A percentile compares a stretch with the other conserved stretches of the same genome.
phyloP scores from a whole-genome alignment of 2,888 invertebrate genomes.

The Brachylomia viminalis region DNA sequence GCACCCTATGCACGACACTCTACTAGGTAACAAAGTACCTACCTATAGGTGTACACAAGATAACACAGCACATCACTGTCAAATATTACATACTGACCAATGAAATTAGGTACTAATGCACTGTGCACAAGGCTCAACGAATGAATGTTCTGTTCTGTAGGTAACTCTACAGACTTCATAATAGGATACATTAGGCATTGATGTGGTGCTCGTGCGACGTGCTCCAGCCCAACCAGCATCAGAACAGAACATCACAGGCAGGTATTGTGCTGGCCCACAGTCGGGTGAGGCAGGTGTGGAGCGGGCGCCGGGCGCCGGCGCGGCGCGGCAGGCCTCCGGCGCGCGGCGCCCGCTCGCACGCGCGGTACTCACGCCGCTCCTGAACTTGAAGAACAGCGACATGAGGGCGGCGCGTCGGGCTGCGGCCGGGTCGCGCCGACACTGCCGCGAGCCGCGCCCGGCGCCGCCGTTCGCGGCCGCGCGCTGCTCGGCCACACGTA shows the following conservation, averaged over 20 bases:
- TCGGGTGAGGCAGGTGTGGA: not conserved
- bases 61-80: not conserved
- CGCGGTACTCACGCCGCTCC: conserved; percentile 87
- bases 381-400: conserved; percentile 90
- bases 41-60: not conserved
- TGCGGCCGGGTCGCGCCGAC: conserved; percentile 74
- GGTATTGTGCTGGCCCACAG: not conserved
- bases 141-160: not conserved
- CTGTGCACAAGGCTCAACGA: not conserved
- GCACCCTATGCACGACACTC: not conserved
- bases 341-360: conserved; percentile 8
- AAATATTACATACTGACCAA: conserved; percentile 8
- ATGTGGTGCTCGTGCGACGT: not conserved
- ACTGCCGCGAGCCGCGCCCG: conserved; percentile 75
- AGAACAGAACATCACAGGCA: not conserved
- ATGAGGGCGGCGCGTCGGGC: conserved; percentile 74
- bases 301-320: conserved; percentile 18
- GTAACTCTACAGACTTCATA: not conserved
- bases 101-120: not conserved
- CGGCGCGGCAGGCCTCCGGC: not conserved
- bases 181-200: not conserved
- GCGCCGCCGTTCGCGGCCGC: conserved; percentile 52
- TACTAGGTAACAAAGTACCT: not conserved
- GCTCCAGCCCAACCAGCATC: not conserved
- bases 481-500: conserved; percentile 32